phyloP scores from a whole-genome alignment of 2,113 vertebrate genomes.

The Ondatra zibethicus region DNA sequence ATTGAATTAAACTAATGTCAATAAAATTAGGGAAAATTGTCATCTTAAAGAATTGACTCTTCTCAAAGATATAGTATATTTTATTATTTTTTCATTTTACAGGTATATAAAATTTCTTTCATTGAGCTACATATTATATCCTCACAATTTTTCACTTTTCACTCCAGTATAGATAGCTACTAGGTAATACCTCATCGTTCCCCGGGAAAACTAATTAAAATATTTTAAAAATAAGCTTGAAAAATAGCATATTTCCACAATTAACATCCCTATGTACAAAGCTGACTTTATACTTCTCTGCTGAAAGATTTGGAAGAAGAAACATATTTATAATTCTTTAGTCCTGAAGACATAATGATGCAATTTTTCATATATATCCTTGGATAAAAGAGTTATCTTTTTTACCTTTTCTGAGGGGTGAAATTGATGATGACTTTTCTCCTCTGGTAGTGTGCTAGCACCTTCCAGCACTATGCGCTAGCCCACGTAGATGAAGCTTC shows the following conservation, averaged over 20 bases:
- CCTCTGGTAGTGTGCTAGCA: neutral
- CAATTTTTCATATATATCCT: constrained; percentile 57
- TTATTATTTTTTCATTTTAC: constrained; percentile 33
- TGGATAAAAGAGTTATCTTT: constrained; percentile 61
- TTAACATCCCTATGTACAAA: constrained; percentile 28
- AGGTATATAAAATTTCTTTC: constrained; percentile 28
- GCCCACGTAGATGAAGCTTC: neutral
- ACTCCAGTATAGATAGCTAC: neutral
- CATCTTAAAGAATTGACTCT: constrained; percentile 41
- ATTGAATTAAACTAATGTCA: neutral
- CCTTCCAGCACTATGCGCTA: neutral
- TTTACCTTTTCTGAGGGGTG: constrained; percentile 39
- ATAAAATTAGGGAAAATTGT: constrained; percentile 40
- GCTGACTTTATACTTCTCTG: constrained; percentile 26
- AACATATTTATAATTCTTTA: constrained; percentile 50
- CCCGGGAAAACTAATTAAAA: constrained; percentile 21
- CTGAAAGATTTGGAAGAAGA: constrained; percentile 46
- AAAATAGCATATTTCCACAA: constrained; percentile 58
- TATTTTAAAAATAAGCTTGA: constrained; percentile 51
- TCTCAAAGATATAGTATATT: neutral
- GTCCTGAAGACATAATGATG: constrained; percentile 11
- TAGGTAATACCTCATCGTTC: constrained; percentile 19
- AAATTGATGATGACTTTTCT: neutral
- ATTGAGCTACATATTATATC: neutral
- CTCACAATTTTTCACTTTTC: constrained; percentile 26